Percentiles rank a stretch among this genome's conserved stretches.
phyloP scores from a whole-genome alignment of 1,140 invertebrate species.

The Drosophila jambulina region DNA sequence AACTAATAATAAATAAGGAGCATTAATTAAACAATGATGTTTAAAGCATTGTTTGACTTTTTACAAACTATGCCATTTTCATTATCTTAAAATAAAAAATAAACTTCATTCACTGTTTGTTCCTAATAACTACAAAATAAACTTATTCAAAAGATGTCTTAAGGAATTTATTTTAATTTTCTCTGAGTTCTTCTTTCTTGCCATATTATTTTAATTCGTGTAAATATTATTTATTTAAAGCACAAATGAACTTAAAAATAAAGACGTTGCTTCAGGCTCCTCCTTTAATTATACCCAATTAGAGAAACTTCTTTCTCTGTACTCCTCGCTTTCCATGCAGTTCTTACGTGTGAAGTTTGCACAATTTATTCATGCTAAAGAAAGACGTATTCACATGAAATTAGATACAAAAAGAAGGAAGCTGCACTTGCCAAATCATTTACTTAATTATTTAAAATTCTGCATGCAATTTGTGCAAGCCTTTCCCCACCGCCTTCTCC shows the following conservation, averaged over 20 bases:
- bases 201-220: background rate
- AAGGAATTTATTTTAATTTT: background rate
- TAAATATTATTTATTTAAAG: background rate
- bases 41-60: background rate
- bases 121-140: background rate
- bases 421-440: slow-evolving; percentile 23
- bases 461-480: slow-evolving; percentile 49
- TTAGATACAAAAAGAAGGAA: slow-evolving; percentile 27
- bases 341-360: slow-evolving; percentile 47
- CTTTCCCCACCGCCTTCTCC: background rate
- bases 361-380: slow-evolving; percentile 60
- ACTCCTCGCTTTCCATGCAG: background rate
- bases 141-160: background rate
- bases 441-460: slow-evolving; percentile 73
- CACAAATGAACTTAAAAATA: background rate
- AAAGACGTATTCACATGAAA: slow-evolving; percentile 44
- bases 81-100: background rate
- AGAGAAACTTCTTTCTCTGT: background rate
- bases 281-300: background rate
- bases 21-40: background rate
- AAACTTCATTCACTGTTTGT: background rate
- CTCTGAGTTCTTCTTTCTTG: background rate
- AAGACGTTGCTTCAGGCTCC: background rate
- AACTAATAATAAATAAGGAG: too few species aligned
- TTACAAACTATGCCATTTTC: too few species aligned